Evolutionary conservation across 2,888 invertebrate species (phyloP), one percentile per base, ranked within the genome.

Genomic region (Andrena marginata): DNA sequence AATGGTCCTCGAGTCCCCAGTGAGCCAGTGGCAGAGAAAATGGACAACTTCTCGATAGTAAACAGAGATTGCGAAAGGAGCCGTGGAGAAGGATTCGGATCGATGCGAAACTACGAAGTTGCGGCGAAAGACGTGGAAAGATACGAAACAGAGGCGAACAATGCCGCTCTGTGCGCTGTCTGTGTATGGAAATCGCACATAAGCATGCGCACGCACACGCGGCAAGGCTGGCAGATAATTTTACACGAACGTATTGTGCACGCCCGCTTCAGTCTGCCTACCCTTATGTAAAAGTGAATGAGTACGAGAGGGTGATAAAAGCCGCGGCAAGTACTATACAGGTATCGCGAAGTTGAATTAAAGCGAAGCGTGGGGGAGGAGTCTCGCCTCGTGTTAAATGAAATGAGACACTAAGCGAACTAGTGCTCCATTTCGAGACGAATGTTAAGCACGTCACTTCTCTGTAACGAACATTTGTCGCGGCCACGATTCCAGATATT

Each of bases 81-180:
- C 35, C 72, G 60, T 70, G 69, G 82, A 75, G 80, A 84, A 74
- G 80, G 78, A 87, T 87, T 85, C 48, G 74, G 76, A 86, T 88
- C 88, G 85, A 87, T 87, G 64, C 59, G 20, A 72, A 65, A 59
- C 63, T 69, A 16, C 42, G 59, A 81, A 85, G 49, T 80, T 76
- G 76, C 74, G 64, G n/a, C 65, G 80, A 73, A 84, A 77, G 70
- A 75, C 76, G 54, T 54, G 49, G 64, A 70, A 82, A 78, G 68
- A 76, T 77, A 71, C 16, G 56, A 62, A 71, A 77, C 81, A 64
- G 49, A 54, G 26, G 23, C 51, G 84, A 87, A 87, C 87, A 86
- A 87, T 87, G 72, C 54, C 35, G 16, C 29, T 49, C 49, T 31
- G 6, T 23, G 1, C 20, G 10, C 31, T 20, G 8, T 29, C 16